These are phyloP conservation scores for Drosophila sordidula DNA, from an alignment of 2,888 invertebrate species.

Conservation along the genomic window DNA sequence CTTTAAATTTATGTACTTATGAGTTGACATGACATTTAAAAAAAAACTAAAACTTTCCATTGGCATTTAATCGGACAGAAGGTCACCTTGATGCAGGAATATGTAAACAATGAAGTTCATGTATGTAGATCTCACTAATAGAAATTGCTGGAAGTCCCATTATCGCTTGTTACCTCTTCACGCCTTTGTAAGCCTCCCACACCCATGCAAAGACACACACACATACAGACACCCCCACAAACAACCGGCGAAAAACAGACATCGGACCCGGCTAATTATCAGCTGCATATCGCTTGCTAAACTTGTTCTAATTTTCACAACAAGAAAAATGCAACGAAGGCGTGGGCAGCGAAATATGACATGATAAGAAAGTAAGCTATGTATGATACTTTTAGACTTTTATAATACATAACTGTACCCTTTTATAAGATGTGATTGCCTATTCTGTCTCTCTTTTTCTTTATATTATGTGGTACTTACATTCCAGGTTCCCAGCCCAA, in stretches of 20 bases:
- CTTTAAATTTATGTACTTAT: background rate
- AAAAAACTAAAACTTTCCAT: slow-evolving; percentile 38
- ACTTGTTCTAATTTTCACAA: slow-evolving; percentile 12
- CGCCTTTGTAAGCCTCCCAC: background rate
- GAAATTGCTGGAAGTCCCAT: slow-evolving; percentile 4
- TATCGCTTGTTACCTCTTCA: slow-evolving; percentile 13
- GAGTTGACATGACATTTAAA: slow-evolving; percentile 25
- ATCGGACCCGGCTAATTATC: slow-evolving; percentile 56
- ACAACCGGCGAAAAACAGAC: slow-evolving; percentile 32
- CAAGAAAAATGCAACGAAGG: slow-evolving; percentile 10
- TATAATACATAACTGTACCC: background rate
- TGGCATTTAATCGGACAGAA: slow-evolving; percentile 15
- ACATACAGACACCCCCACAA: background rate
- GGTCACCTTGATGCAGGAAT: slow-evolving; percentile 59
- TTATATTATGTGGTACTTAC: slow-evolving; percentile 85
- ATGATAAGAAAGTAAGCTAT: slow-evolving; percentile 3
- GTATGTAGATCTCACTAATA: background rate
- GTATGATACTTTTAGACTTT: too few species aligned
- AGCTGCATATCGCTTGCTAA: slow-evolving; percentile 10
- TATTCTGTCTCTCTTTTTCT: background rate
- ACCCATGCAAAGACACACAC: background rate
- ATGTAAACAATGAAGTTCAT: slow-evolving; percentile 6
- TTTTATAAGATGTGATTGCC: background rate
- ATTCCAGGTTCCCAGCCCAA: slow-evolving; percentile 92
- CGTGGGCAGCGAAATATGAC: slow-evolving; percentile 32